Base-by-base conservation (phyloP, 2,797 vertebrate genomes). In the Molossus alvarezi region DNA sequence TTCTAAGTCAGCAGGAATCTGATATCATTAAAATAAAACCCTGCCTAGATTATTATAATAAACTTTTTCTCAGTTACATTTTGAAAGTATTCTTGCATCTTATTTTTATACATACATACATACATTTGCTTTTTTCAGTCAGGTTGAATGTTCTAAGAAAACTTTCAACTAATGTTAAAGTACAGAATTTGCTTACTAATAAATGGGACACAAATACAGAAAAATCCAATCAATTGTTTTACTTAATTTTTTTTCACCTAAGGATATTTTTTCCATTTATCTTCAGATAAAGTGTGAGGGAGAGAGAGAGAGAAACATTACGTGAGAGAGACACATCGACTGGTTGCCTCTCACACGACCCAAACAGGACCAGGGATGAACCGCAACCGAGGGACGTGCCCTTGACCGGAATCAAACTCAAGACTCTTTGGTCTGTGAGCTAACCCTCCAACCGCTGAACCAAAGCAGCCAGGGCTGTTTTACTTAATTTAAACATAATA, bases 401-500 rank as follows among this genome's bases (percentile, higher is more conserved):
- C 41, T 45, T 45, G 41, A 45, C 6, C 41, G 41, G 41, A 45
- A 45, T 45, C 4, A 6, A 45, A 45, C 41, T 6, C 41, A 6
- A 45, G 41, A 45, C 41, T 45, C 41, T 33, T 33, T 45, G 41
- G 41, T 45, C 41, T 45, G 41, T 6, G 41, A 6, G 5, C 41
- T 45, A 45, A 45, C 41, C 41, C 41, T 45, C 41, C 41, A 45
- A 45, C 41, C 41, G 41, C 41, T 45, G 41, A 45, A 45, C 41
- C 41, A 45, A 45, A 45, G 41, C 41, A 6, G 41, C 41, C 6
- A 45, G 41, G 41, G 41, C 6, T 65, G 8, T 81, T 94, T 96
- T 90, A 62, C 33, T 71, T 55, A 77, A 57, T 75, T 94, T 92
- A 91, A 94, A 89, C 51, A 92, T 33, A 89, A 58, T 65, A 79